Conservation (phyloP, 2,797 vertebrate genomes). For the Sparus aurata region DNA sequence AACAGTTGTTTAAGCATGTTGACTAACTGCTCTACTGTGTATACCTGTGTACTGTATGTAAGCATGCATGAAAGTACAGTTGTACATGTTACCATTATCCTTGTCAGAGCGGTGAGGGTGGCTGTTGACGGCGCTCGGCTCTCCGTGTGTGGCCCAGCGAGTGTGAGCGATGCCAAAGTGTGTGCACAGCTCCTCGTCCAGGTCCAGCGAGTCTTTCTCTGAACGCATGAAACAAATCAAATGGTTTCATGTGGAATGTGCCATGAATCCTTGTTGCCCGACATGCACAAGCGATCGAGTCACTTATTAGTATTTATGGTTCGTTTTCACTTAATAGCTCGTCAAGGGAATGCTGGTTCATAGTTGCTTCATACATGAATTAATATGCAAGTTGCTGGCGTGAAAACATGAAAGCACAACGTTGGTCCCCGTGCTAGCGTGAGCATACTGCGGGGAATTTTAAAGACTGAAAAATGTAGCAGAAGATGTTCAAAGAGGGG, state of each 20-base stretch:
- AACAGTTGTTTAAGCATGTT: not conserved
- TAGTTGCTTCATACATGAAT: not conserved
- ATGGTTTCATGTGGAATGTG: not conserved
- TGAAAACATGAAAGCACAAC: not conserved
- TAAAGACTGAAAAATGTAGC: not conserved
- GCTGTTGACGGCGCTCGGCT: slow-evolving; percentile 92
- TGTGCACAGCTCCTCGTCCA: slow-evolving; percentile 89
- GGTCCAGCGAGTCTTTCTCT: slow-evolving; percentile 92
- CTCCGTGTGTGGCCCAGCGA: slow-evolving; percentile 97
- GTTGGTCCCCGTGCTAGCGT: slow-evolving; percentile 2
- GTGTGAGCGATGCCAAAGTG: slow-evolving; percentile 98
- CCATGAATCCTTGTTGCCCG: not conserved
- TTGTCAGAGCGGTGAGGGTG: slow-evolving; percentile 97
- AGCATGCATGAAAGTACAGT: not conserved
- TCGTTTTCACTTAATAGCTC: not conserved
- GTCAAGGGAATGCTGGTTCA: not conserved
- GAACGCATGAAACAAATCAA: slow-evolving; percentile 30
- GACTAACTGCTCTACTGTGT: not conserved
- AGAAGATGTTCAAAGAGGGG: not conserved
- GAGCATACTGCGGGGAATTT: not conserved
- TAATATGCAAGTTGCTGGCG: not conserved
- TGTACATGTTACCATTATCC: slow-evolving; percentile 84
- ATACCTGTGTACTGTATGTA: not conserved
- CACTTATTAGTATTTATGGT: not conserved
- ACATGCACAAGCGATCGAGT: not conserved